Base-by-base conservation (phyloP, 1,140 invertebrate species). In the Adoxophyes honmai region DNA sequence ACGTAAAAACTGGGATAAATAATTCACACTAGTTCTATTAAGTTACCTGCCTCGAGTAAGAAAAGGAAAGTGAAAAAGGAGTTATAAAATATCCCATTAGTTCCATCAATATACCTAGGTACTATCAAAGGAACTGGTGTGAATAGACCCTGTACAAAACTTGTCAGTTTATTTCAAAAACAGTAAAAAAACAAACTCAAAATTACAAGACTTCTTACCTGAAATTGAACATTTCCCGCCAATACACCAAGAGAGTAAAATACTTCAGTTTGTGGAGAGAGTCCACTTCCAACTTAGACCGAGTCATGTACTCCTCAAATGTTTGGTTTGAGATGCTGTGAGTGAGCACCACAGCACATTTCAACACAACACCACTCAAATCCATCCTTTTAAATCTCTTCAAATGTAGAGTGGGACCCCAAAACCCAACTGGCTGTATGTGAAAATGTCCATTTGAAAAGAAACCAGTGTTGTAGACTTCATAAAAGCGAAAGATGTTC, bases 221-320 rank as follows among this genome's bases (percentile, higher is more conserved):
- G 64, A 91, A 92, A 80, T 93, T 93, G 65, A 89, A 93, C 76
- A 91, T 91, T 63, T 93, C 90, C 55, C 83, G 81, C 13, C 93
- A 85, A 66, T 91, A 90, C 55, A 89, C 81, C 38, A 93, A 65
- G 8, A 93, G 62, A 52, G 81, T 88, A 66, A 68, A 75, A 57
- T 89, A 92, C 69, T 93, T 92, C 63, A 91, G 91, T 66, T 92
- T 89, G 68, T 91, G 90, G 84, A 93, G 90, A 0, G 91, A 91
- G 75, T 94, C 93, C 16, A 92, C 78, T 70, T 91, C 82, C 8
- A 74, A 80, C 16, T 75, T 69, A 28, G 88, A 88, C 51, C 73
- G 80, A 10, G 81, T 75, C 42, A 93, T 67, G 66, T 92, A 93
- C 34, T 91, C 84, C 59, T 89, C 73, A 36, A 93, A 86, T 13